Conservation (phyloP, 2,113 vertebrate genomes). For the Brachypteracias leptosomus region DNA sequence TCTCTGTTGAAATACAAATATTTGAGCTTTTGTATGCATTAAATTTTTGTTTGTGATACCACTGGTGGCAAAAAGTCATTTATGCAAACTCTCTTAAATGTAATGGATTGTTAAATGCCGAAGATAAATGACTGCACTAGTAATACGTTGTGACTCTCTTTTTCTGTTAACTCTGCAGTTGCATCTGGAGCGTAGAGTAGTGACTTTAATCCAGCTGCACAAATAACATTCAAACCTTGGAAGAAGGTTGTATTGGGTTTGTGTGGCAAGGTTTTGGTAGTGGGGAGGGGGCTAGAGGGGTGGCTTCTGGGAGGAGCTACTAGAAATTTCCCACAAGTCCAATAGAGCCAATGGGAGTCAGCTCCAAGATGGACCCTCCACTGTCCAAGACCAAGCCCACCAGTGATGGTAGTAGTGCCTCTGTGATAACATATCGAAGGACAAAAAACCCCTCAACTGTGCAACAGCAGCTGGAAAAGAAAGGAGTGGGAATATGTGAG, state of each 20-base stretch:
- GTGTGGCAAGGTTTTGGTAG: too few species aligned
- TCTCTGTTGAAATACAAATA: not conserved
- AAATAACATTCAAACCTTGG: not conserved
- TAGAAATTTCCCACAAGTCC: not conserved
- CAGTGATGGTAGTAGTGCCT: not conserved
- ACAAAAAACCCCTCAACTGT: not conserved
- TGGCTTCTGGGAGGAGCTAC: too few species aligned
- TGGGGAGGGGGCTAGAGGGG: too few species aligned
- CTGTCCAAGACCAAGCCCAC: not conserved
- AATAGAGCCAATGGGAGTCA: not conserved
- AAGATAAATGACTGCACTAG: not conserved
- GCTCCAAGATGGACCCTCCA: not conserved
- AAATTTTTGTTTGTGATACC: constrained; percentile 29
- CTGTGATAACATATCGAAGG: not conserved
- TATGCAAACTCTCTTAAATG: not conserved
- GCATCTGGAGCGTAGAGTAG: not conserved
- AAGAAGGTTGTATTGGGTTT: too few species aligned
- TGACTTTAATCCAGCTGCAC: not conserved
- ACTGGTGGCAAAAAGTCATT: not conserved
- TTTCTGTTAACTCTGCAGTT: not conserved
- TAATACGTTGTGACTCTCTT: not conserved
- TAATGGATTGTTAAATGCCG: not conserved
- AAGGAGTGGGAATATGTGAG: not conserved
- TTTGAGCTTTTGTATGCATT: constrained; percentile 39
- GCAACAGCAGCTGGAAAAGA: not conserved